A percentile compares a stretch with the other conserved stretches of the same genome.
phyloP scores from a whole-genome alignment of 2,797 vertebrate species.

The Myotis myotis region DNA sequence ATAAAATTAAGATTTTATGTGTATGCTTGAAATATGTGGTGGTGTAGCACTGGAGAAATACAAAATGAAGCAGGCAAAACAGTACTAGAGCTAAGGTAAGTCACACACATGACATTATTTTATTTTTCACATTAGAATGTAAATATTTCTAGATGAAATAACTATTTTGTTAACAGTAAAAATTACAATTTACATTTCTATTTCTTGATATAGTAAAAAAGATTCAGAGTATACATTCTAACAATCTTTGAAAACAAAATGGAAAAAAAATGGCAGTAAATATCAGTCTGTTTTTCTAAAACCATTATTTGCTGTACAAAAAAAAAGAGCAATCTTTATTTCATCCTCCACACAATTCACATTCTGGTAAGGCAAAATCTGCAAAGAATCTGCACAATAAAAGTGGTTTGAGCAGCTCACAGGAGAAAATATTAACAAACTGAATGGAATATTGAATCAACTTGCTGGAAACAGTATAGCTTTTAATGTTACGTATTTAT shows the following conservation, averaged over 20 bases:
- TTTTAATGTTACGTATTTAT: background rate
- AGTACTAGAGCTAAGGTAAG: background rate
- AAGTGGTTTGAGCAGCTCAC: background rate
- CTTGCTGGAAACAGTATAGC: background rate
- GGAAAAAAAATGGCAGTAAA: constrained; percentile 8
- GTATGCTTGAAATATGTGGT: background rate
- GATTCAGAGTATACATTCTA: background rate
- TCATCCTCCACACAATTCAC: background rate
- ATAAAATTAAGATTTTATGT: background rate
- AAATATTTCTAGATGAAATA: background rate
- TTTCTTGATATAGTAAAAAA: constrained; percentile 10
- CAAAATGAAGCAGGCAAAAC: background rate
- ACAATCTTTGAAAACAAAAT: background rate
- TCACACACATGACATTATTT: background rate
- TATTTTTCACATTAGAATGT: background rate
- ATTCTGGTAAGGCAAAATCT: background rate
- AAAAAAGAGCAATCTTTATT: background rate
- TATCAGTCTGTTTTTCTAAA: constrained; percentile 14
- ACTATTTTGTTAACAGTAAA: background rate
- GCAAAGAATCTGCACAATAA: background rate
- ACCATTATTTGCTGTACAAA: background rate
- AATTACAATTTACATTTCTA: constrained; percentile 5
- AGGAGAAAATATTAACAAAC: background rate
- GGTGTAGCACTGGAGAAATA: background rate
- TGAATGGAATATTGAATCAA: background rate